Evolutionary conservation across 1,140 invertebrate species (phyloP), one percentile per base, ranked within the genome.

Genomic region (Pseudomyrmex concolor): DNA sequence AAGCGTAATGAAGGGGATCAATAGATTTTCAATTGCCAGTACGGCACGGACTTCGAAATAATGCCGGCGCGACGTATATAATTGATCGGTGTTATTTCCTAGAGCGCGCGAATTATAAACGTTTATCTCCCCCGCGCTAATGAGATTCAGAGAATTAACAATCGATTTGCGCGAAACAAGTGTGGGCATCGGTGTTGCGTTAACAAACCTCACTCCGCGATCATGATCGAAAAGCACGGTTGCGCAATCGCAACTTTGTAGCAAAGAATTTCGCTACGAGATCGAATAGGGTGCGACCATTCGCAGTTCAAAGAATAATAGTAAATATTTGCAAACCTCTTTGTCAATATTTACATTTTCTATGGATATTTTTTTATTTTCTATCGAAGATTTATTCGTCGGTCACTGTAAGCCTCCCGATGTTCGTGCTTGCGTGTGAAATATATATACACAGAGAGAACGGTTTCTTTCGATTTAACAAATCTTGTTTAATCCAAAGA

Each of bases 1-100:
- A 34, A 85, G 57, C 76, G 66, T 85, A 85, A 88, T 88, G 72
- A 87, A 88, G 66, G 72, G 67, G 67, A 87, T 88, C 83, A 87
- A 82, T 72, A 67, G 60, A 81, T 76, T 85, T 88, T 83, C 83
- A 66, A 67, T 87, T 70, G 55, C 19, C 17, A 62, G 51, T 48
- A 72, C 73, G 63, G 64, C 68, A 66, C 51, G 51, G 66, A 70
- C 19, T 51, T 64, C 7, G 22, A 57, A 25, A 63, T 84, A 84
- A 86, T 54, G 34, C 72, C 9, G 57, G 54, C 51, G 2, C 64
- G 54, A 43, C 86, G 66, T 80, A 80, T 71, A 74, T 71, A 76
- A 66, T 84, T 86, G 55, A 72, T 64, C 54, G 50, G 12, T 19
- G 57, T 76, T 66, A 76, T 77, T 60, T 66, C 57, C 19, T 22